These are phyloP conservation scores for Nothobranchius kuhntae DNA, from an alignment of 2,113 vertebrate genomes.

Conservation along the genomic window DNA sequence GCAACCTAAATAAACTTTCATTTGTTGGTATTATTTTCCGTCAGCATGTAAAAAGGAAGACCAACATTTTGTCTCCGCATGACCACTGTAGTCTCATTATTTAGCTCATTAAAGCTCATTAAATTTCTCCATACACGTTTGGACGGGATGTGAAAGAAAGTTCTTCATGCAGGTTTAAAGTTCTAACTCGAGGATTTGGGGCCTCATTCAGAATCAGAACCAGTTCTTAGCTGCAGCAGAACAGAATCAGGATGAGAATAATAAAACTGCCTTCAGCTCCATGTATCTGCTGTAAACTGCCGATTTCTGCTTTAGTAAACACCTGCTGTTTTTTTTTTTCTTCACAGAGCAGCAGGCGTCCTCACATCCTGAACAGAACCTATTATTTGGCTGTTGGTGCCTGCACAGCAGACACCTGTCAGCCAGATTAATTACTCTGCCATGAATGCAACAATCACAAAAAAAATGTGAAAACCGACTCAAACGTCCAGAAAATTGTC, in stretches of 20 bases:
- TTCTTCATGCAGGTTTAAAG: background rate
- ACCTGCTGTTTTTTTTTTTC: slow-evolving; percentile 46
- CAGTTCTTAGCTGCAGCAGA: slow-evolving; percentile 25
- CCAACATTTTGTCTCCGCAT: too few relatives aligned
- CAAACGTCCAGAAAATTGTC: slow-evolving; percentile 32
- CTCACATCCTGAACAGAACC: slow-evolving; percentile 51
- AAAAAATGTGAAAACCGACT: slow-evolving; percentile 27
- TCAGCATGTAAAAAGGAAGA: too few relatives aligned
- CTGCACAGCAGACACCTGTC: slow-evolving; percentile 64
- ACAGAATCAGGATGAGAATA: slow-evolving; percentile 31
- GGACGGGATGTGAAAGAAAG: too few relatives aligned
- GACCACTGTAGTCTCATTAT: too few relatives aligned
- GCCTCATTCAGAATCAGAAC: background rate
- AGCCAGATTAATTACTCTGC: slow-evolving; percentile 66
- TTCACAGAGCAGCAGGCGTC: slow-evolving; percentile 38
- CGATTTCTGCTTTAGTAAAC: slow-evolving; percentile 58
- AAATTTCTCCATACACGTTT: too few relatives aligned
- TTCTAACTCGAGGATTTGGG: background rate
- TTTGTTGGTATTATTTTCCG: too few relatives aligned
- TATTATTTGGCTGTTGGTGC: slow-evolving; percentile 69
- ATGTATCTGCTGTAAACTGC: slow-evolving; percentile 46
- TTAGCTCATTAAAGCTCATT: too few relatives aligned
- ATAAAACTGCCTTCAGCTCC: slow-evolving; percentile 11
- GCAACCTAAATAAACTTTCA: too few relatives aligned
- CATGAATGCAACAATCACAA: slow-evolving; percentile 26